These are phyloP conservation scores for Sarcophaga variegata DNA, from an alignment of 2,888 invertebrate genomes.

Conservation along the genomic window DNA sequence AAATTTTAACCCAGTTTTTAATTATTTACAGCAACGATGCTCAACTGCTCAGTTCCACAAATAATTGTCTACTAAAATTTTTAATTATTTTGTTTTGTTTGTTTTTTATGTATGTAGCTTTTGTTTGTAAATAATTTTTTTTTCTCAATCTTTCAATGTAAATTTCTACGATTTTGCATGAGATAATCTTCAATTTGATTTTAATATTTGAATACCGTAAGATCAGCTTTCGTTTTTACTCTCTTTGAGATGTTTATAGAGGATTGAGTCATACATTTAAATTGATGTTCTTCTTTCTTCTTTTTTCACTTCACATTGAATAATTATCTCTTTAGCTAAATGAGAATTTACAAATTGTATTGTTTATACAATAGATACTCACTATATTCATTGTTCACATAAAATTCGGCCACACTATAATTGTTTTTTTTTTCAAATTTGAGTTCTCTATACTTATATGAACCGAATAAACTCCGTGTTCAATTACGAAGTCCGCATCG, in stretches of 20 bases:
- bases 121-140: not conserved
- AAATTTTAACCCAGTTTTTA: slow-evolving; percentile 11
- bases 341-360: not conserved
- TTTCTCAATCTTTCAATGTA: slow-evolving; percentile 24
- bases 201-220: not conserved
- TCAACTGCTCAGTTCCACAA: slow-evolving; percentile 43
- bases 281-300: too few relatives aligned
- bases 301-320: not conserved
- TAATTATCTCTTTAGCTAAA: slow-evolving; percentile 19
- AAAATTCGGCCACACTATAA: too few relatives aligned
- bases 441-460: too few relatives aligned
- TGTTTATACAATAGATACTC: not conserved
- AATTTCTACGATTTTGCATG: slow-evolving; percentile 40
- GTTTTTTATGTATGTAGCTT: not conserved
- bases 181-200: slow-evolving; percentile 54
- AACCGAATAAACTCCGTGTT: too few relatives aligned
- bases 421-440: too few relatives aligned
- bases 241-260: not conserved
- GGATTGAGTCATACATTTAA: slow-evolving; percentile 7
- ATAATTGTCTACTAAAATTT: slow-evolving; percentile 54
- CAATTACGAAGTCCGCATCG: too few relatives aligned
- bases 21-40: slow-evolving; percentile 7
- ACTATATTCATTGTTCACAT: too few relatives aligned
- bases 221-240: not conserved
- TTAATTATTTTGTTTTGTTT: slow-evolving; percentile 40